Conservation (phyloP, 2,113 vertebrate genomes). For the Grammomys surdaster region DNA sequence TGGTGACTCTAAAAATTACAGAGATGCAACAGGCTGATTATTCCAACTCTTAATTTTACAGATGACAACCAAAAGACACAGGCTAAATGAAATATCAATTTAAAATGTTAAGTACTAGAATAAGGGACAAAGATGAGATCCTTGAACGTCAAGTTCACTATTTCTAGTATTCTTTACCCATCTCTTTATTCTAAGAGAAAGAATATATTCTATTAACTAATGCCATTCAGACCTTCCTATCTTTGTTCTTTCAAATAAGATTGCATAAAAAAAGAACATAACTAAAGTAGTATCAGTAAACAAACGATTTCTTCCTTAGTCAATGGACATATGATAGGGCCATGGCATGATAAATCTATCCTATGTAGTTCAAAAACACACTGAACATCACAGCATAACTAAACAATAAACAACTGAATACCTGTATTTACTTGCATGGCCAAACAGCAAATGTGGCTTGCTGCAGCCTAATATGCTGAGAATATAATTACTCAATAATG, state of each 20-base stretch:
- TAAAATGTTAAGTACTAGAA: not conserved
- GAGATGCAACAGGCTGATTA: not conserved
- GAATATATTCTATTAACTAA: not conserved
- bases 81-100: not conserved
- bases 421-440: not conserved
- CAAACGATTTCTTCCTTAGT: not conserved
- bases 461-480: not conserved
- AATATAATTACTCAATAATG: not conserved
- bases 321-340: not conserved
- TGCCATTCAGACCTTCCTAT: not conserved
- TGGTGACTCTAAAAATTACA: not conserved
- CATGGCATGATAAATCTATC: not conserved
- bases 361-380: not conserved
- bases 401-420: not conserved
- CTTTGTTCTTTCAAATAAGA: not conserved
- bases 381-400: not conserved
- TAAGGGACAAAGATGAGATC: conserved; percentile 7
- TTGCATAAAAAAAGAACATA: not conserved
- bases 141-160: not conserved
- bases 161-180: not conserved
- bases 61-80: not conserved
- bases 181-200: not conserved
- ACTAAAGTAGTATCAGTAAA: not conserved
- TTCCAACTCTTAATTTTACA: not conserved
- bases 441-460: not conserved